Conservation (phyloP, 2,888 invertebrate species). For the Bedellia somnulentella region DNA sequence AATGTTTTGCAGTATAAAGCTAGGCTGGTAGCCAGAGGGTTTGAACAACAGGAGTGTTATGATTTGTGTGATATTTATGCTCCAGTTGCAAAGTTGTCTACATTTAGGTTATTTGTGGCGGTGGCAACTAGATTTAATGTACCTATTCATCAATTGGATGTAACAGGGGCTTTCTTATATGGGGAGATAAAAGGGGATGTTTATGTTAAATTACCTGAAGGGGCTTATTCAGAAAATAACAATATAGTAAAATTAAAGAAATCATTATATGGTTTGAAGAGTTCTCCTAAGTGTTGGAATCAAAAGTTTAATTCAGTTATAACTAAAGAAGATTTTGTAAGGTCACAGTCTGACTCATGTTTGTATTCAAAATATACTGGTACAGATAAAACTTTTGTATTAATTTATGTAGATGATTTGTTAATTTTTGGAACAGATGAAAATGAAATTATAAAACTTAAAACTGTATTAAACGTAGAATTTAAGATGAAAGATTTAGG, state of each 20-base stretch:
- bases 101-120: constrained; percentile 10
- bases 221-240: constrained; percentile 6
- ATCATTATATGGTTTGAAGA: constrained; percentile 11
- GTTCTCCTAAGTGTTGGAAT: constrained; percentile 13
- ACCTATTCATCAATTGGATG: constrained; percentile 7
- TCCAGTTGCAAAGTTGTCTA: constrained; percentile 11
- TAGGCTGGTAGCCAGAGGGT: constrained; percentile 14
- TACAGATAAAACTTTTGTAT: constrained; percentile 8
- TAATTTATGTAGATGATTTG: constrained; percentile 12
- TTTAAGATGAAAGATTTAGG: too few relatives aligned
- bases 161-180: too few relatives aligned
- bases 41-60: constrained; percentile 11
- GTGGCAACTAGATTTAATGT: constrained; percentile 10
- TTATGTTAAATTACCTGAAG: constrained; percentile 11
- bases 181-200: constrained; percentile 10
- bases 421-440: constrained; percentile 9
- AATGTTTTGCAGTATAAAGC: constrained; percentile 11
- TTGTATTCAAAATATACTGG: constrained; percentile 9
- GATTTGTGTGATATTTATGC: constrained; percentile 10
- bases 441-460: constrained; percentile 5
- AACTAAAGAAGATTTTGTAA: constrained; percentile 10
- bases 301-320: constrained; percentile 12
- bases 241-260: constrained; percentile 10
- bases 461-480: too few relatives aligned
- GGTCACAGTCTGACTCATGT: constrained; percentile 11